Evolutionary conservation across 2,888 invertebrate species (phyloP).

Genomic region (Drosophila gaucha): DNA sequence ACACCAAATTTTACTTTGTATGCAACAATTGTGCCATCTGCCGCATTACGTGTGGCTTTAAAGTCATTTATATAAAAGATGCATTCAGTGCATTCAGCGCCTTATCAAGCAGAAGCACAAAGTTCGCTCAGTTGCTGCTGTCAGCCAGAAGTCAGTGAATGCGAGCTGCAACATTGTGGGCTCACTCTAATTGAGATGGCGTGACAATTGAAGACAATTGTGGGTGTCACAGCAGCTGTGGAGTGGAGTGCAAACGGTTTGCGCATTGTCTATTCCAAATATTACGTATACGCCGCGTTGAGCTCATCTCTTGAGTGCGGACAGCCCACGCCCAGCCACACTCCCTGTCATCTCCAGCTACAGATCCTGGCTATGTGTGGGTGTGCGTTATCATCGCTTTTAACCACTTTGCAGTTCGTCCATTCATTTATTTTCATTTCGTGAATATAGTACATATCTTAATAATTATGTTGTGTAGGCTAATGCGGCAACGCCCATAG

Average conservation of each 20-base stretch:
- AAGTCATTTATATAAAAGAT: not conserved
- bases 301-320: slow-evolving; percentile 15
- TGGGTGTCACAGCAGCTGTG: not conserved
- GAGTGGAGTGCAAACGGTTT: slow-evolving; percentile 13
- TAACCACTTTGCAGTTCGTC: slow-evolving; percentile 16
- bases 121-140: not conserved
- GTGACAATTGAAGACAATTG: slow-evolving; percentile 35
- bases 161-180: slow-evolving; percentile 9
- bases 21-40: not conserved
- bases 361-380: not conserved
- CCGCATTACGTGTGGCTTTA: not conserved
- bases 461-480: slow-evolving; percentile 48
- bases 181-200: slow-evolving; percentile 30
- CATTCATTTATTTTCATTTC: slow-evolving; percentile 50
- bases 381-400: slow-evolving; percentile 1
- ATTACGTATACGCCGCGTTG: slow-evolving; percentile 52
- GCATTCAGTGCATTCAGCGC: not conserved
- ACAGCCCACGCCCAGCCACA: not conserved
- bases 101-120: slow-evolving; percentile 2
- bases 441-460: slow-evolving; percentile 36
- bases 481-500: slow-evolving; percentile 39
- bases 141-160: slow-evolving; percentile 4
- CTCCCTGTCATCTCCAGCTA: not conserved
- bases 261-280: slow-evolving; percentile 11
- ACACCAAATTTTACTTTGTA: too few relatives aligned